Evolutionary conservation across 1,140 invertebrate genomes (phyloP), one percentile per base, ranked within the genome.

Genomic region (Diploscapter pachys): DNA sequence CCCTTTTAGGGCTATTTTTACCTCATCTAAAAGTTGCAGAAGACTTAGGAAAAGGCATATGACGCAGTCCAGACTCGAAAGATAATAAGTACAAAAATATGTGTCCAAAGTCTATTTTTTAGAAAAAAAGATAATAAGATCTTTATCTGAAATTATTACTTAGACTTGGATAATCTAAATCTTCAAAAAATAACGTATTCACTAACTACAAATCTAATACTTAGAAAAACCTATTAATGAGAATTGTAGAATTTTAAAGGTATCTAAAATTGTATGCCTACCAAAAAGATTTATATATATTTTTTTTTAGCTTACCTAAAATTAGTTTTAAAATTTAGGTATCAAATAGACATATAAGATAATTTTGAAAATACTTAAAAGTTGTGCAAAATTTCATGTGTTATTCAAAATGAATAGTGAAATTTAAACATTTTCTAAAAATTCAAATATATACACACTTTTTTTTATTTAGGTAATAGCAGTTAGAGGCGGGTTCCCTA

Each of bases 401-500:
- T 61, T 51, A 61, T 13, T 51, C 6, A 61, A 61, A 61, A 61
- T 52, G 3, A 31, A 31, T 31, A 31, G 31, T 31, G 31, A 31
- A 31, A 31, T 31, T 31, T 31, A 31, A 31, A 31, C 2, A 70
- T 8, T 50, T 8, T 3, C 49, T 48, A 70, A 56, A 56, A 61
- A 70, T 31, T 54, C 50, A 61, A 56, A 63, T 54, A 63, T 53
- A 4, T 49, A 3, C 54, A 48, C 54, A 4, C 31, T 5, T 63
- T 5, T 62, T 51, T 64, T 55, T n/a, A 48, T 71, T 13, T 64
- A 72, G 71, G 73, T 74, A 54, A 69, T 74, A 63, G 73, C 73
- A 52, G 73, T 74, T 51, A 51, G 73, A 31, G 64, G 64, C 3
- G 73, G 73, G 59, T 74, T 74, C 61, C 73, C 73, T 53, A 67